These are phyloP conservation scores for Schizotus pectinicornis DNA, from an alignment of 2,888 invertebrate species.

Conservation along the genomic window DNA sequence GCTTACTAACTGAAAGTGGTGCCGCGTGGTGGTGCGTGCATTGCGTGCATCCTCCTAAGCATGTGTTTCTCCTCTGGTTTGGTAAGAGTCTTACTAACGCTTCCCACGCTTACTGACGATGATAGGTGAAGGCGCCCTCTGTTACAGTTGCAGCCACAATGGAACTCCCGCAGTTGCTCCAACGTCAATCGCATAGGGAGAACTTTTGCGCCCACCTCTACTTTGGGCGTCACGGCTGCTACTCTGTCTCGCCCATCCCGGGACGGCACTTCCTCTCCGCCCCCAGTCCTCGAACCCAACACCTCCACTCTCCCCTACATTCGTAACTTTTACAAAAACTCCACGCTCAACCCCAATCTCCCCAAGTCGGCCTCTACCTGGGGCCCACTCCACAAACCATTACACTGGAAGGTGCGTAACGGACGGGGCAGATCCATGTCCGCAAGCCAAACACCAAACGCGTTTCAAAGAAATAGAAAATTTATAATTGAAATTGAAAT, in stretches of 20 bases:
- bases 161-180: conserved; percentile 61
- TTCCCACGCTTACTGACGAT: conserved; percentile 40
- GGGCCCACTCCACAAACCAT: conserved; percentile 69
- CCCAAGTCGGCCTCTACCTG: conserved; percentile 69
- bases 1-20: conserved; percentile 52
- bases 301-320: conserved; percentile 60
- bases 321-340: conserved; percentile 58
- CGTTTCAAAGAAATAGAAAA: neutral
- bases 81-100: conserved; percentile 45
- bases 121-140: conserved; percentile 49
- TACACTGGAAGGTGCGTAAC: conserved; percentile 68
- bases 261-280: conserved; percentile 48
- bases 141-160: conserved; percentile 61
- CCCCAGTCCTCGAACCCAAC: conserved; percentile 53
- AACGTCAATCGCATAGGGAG: conserved; percentile 59
- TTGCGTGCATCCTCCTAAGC: conserved; percentile 49
- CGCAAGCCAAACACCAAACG: neutral
- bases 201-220: conserved; percentile 56
- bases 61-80: conserved; percentile 34
- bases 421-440: too few species aligned
- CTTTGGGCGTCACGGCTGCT: conserved; percentile 58
- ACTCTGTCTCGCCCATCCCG: conserved; percentile 55
- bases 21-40: conserved; percentile 58
- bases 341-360: conserved; percentile 58
- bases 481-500: neutral